These are phyloP conservation scores for Tetragonula carbonaria DNA, from an alignment of 2,888 invertebrate genomes.

Conservation along the genomic window DNA sequence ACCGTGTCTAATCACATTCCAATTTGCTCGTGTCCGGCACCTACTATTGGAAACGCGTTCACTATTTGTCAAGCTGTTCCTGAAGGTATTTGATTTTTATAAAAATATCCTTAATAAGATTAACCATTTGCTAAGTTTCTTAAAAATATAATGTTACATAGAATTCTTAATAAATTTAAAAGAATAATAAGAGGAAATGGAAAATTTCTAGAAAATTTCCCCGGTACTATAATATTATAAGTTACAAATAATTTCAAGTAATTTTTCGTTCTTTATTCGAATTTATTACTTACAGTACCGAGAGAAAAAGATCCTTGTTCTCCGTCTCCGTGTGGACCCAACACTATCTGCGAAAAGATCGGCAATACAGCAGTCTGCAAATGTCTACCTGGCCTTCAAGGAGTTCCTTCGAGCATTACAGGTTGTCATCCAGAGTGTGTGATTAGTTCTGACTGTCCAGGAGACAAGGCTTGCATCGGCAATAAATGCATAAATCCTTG, in stretches of 20 bases:
- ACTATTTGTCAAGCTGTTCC: slow-evolving; percentile 85
- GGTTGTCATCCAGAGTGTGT: slow-evolving; percentile 85
- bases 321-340: slow-evolving; percentile 85
- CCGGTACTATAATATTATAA: no score
- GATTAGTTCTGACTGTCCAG: slow-evolving; percentile 90
- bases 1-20: slow-evolving; percentile 91
- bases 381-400: slow-evolving; percentile 83
- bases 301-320: slow-evolving; percentile 82
- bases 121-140: no score
- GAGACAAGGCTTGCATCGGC: slow-evolving; percentile 92
- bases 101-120: no score
- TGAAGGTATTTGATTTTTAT: slow-evolving; percentile 64
- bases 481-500: slow-evolving; percentile 93
- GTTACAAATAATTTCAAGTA: background rate
- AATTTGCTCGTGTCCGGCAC: slow-evolving; percentile 89
- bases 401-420: slow-evolving; percentile 83
- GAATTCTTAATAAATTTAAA: no score
- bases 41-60: slow-evolving; percentile 92
- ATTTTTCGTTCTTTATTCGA: background rate
- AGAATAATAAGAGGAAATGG: no score
- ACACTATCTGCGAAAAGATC: slow-evolving; percentile 84
- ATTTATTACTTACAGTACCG: slow-evolving; percentile 64
- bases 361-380: slow-evolving; percentile 83
- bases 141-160: no score
- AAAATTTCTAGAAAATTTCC: no score